These are phyloP conservation scores for Colletes gigas DNA, from an alignment of 1,140 invertebrate species.

Conservation along the genomic window DNA sequence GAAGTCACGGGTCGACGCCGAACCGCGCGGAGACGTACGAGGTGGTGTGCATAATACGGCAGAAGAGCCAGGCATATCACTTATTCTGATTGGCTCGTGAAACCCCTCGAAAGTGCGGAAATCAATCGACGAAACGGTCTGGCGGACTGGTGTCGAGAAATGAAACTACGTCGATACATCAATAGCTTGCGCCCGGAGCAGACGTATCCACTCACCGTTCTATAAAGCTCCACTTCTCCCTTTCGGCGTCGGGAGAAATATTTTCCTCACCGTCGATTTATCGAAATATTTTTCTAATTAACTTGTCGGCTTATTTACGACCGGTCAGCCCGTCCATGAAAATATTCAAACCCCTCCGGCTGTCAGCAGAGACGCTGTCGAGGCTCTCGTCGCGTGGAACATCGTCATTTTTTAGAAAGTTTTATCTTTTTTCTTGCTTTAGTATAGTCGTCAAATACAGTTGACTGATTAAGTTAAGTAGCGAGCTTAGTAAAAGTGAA, in stretches of 20 bases:
- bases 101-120: constrained; percentile 31
- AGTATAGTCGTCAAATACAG: too few species aligned
- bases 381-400: too few species aligned
- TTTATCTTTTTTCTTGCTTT: too few species aligned
- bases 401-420: too few species aligned
- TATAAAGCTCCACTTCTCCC: not conserved
- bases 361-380: too few species aligned
- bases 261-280: not conserved
- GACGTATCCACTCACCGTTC: constrained; percentile 12
- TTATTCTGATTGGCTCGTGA: constrained; percentile 67
- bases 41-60: constrained; percentile 38
- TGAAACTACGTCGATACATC: constrained; percentile 46
- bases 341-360: not conserved
- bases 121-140: constrained; percentile 51
- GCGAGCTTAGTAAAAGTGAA: too few species aligned
- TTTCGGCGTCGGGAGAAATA: not conserved
- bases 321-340: not conserved
- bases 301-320: not conserved
- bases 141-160: constrained; percentile 27
- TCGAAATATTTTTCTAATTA: not conserved
- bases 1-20: constrained; percentile 12
- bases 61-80: constrained; percentile 56
- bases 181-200: constrained; percentile 17
- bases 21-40: not conserved
- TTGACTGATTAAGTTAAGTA: too few species aligned